Evolutionary conservation across 2,113 vertebrate species (phyloP).

Genomic region (Aspiorhynchus laticeps): DNA sequence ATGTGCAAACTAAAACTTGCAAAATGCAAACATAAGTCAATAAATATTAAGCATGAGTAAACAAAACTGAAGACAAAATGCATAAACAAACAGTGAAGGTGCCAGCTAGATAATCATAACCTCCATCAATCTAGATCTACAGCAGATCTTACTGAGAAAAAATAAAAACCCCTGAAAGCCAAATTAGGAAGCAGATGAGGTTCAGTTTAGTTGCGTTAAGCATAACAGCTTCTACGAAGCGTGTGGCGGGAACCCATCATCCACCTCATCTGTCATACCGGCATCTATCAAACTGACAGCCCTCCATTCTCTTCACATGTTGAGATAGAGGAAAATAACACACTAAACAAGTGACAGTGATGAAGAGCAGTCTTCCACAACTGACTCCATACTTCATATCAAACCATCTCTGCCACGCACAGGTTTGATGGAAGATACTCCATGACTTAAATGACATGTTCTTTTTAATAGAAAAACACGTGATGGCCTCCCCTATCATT

Average conservation of each 20-base stretch:
- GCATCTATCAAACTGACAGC: conserved; percentile 40
- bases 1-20: not conserved
- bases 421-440: conserved; percentile 20
- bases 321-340: conserved; percentile 27
- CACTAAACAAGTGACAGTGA: conserved; percentile 42
- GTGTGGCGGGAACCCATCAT: conserved; percentile 7
- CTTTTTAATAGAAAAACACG: conserved; percentile 16
- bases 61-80: not conserved
- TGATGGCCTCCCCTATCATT: not conserved
- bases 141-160: not conserved
- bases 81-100: not conserved
- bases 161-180: not conserved
- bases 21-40: not conserved
- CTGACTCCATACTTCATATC: conserved; percentile 11
- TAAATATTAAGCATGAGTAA: conserved; percentile 9
- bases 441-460: not conserved
- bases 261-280: conserved; percentile 27
- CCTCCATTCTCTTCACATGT: conserved; percentile 21
- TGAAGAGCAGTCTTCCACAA: conserved; percentile 28
- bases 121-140: conserved; percentile 3
- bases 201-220: not conserved
- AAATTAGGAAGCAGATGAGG: conserved; percentile 7
- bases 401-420: not conserved
- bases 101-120: not conserved
- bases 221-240: not conserved